Base-by-base conservation (phyloP, 2,113 vertebrate species). In the Leptodactylus fuscus region DNA sequence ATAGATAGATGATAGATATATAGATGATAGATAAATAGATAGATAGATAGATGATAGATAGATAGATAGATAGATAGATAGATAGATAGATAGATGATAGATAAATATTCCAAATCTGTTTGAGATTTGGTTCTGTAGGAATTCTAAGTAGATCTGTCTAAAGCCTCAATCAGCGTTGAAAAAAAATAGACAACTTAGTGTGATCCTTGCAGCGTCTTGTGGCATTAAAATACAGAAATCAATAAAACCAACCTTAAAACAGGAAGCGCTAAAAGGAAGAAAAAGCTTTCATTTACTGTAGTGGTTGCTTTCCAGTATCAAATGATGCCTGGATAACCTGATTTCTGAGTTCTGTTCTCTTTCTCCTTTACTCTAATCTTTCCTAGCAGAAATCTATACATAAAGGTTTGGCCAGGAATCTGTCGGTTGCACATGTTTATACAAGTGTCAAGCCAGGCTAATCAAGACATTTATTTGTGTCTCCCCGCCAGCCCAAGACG, bases 261-360 rank as follows among this genome's bases (percentile, higher is more conserved):
- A 91, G 90, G 89, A 90, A 87, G 89, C 70, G 86, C 83, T 15
- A 86, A 91, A 82, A 1, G 76, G 91, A 94, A 94, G 90, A 89
- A 90, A 80, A 89, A 15, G 86, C 88, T 90, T 92, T 90, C 83
- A 75, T 88, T 79, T 0, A 60, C 77, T 62, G 77, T 80, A 5
- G 80, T 60, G 41, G 41, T 82, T n/a, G 70, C 79, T 76, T 85
- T 85, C 75, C 85, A 49, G 87, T 91, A 88, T 93, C 89, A 85
- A 87, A 90, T 91, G 89, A 89, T 86, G 18, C 53, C 82, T 88
- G 85, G 85, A 32, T 67, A 87, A 90, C 88, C 51, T 1, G 3
- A 53, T 86, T 86, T 76, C 51, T 70, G 34, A 80, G 48, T 80
- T 27, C 44, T 83, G 77, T 69, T 82, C 85, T 88, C 38, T 70